Evolutionary conservation across 2,888 invertebrate species (phyloP).

Genomic region (Mythimna pallens): DNA sequence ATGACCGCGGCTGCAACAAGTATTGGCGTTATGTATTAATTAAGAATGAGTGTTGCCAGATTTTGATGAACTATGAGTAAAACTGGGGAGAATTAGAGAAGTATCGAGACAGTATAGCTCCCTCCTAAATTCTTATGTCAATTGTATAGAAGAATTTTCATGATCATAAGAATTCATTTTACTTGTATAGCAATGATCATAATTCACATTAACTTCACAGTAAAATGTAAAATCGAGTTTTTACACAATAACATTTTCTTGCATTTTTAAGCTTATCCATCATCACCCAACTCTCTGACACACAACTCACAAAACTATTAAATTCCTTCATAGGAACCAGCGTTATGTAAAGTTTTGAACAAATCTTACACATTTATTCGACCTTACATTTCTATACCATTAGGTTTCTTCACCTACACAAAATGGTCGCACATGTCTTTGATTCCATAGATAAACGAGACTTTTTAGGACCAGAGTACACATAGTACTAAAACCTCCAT

Average conservation of each 20-base stretch:
- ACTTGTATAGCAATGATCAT: neutral
- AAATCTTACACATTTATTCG: neutral
- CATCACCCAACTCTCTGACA: neutral
- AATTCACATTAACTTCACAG: neutral
- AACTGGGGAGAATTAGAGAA: conserved; percentile 4
- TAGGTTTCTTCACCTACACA: conserved; percentile 18
- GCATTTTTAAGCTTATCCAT: neutral
- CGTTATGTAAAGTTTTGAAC: conserved; percentile 6
- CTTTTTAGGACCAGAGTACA: conserved; percentile 40
- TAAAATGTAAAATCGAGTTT: neutral
- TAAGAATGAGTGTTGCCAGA: neutral
- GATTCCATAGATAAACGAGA: conserved; percentile 40
- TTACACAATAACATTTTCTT: neutral
- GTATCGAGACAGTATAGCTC: neutral
- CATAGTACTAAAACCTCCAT: conserved; percentile 37
- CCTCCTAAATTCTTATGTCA: neutral
- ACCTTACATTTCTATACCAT: neutral
- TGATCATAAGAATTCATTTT: neutral
- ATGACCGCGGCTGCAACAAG: neutral
- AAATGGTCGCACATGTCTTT: conserved; percentile 25
- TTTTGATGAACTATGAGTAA: neutral
- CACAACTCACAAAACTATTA: conserved; percentile 13
- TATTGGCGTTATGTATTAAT: neutral
- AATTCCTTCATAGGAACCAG: conserved; percentile 44
- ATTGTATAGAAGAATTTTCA: conserved; percentile 20